Evolutionary conservation across 2,113 vertebrate genomes (phyloP).

Genomic region (Egretta garzetta): DNA sequence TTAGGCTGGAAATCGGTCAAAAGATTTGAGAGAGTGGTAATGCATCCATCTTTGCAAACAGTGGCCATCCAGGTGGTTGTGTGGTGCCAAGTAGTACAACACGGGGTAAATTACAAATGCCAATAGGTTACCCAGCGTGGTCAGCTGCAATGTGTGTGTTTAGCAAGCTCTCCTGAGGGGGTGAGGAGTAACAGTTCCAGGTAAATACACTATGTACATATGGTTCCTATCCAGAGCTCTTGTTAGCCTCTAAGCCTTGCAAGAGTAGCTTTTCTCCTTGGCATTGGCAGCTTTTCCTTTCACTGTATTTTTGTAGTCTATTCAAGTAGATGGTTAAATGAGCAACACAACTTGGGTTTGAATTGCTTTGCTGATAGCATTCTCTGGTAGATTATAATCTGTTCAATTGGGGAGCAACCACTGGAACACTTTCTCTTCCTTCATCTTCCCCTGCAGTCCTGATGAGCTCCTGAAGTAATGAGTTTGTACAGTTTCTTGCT

Average conservation of each 20-base stretch:
- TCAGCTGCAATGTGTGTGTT: rapidly evolving
- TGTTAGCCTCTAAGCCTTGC: too few relatives aligned
- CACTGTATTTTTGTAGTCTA: rapidly evolving
- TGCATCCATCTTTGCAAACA: rapidly evolving
- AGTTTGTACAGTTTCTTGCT: not conserved
- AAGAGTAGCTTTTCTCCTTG: not conserved
- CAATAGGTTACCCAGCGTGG: rapidly evolving
- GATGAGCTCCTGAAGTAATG: too few relatives aligned
- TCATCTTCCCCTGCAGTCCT: not conserved
- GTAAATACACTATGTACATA: rapidly evolving
- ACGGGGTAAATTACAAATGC: rapidly evolving
- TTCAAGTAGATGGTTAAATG: too few relatives aligned
- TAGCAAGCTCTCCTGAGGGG: not conserved
- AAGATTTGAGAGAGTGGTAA: rapidly evolving
- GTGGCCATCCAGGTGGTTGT: rapidly evolving
- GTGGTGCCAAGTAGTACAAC: rapidly evolving
- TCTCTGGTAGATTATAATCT: too few relatives aligned
- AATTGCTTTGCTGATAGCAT: not conserved
- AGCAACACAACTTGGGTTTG: not conserved
- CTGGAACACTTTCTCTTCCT: not conserved
- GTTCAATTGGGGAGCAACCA: not conserved
- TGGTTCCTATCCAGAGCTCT: not conserved
- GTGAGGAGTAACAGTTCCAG: too few relatives aligned
- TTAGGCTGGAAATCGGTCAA: rapidly evolving
- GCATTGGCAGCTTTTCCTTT: not conserved